Evolutionary conservation across 2,797 vertebrate genomes (phyloP), one percentile per base, ranked within the genome.

Genomic region (Rhinella marina): DNA sequence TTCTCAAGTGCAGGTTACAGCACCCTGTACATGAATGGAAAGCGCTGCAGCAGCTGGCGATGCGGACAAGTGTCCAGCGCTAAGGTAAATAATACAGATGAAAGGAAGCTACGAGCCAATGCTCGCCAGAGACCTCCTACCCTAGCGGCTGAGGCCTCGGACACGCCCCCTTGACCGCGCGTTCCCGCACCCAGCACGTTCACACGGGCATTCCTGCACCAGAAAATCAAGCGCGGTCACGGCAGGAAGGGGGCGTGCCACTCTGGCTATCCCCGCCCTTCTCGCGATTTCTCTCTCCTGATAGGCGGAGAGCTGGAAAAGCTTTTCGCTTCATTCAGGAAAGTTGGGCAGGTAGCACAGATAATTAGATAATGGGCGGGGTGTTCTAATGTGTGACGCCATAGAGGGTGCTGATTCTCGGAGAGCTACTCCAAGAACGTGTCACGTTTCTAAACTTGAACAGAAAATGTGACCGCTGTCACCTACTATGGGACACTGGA

Each of bases 161-260:
- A 27, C 70, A 76, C 72, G 84, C 84, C 78, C 88, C 70, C 79
- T 23, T 27, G 17, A 62, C 73, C 21, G 78, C 78, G 64, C 83
- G 78, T 23, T 21, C 78, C 68, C 66, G 70, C 50, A 56, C 57
- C 78, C 82, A 61, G 62, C 87, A 83, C 86, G 73, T 79, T 50
- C 70, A 50, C 72, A 6, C 19, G 12, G 16, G 62, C 81, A 84
- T 88, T 68, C 81, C 73, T 48, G 25, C 64, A 79, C 52, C 50
- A n/a, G 13, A 2, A 27, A 3, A 27, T 27, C 27, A 54, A 19
- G 87, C 73, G 81, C 80, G 81, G 13, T 10, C 81, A 19, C 61
- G 8, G 54, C 25, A 79, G 14, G 13, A 12, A 12, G 3, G 81
- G 68, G 54, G 79, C 66, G 72, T 75, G 68, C 0, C 66, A 16